phyloP scores from a whole-genome alignment of 2,113 vertebrate species.

The Charina bottae region DNA sequence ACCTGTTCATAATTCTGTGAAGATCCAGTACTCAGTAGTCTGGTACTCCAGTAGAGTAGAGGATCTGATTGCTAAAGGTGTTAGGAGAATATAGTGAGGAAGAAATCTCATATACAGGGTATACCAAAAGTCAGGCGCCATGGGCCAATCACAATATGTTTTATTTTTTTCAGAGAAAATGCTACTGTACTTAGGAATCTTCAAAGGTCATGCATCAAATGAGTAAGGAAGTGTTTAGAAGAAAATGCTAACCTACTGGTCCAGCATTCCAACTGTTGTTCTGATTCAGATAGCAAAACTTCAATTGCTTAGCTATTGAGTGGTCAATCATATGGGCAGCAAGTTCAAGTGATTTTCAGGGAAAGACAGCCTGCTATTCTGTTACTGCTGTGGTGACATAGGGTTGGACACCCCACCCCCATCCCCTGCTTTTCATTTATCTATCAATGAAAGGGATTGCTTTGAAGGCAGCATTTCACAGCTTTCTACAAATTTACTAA shows the following conservation, averaged over 20 bases:
- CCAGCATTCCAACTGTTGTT: not conserved
- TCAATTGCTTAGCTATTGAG: not conserved
- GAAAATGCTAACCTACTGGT: not conserved
- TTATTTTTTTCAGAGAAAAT: too few relatives aligned
- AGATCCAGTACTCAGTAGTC: not conserved
- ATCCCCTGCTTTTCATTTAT: not conserved
- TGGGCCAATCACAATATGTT: too few relatives aligned
- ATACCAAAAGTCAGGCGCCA: too few relatives aligned
- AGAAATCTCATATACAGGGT: not conserved
- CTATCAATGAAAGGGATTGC: not conserved
- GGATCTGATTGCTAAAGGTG: not conserved
- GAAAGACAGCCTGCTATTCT: not conserved
- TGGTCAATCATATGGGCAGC: not conserved
- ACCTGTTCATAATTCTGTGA: not conserved
- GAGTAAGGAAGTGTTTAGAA: too few relatives aligned
- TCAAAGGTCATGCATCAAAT: too few relatives aligned
- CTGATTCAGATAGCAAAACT: slow-evolving; percentile 7
- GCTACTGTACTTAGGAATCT: too few relatives aligned
- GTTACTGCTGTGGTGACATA: not conserved
- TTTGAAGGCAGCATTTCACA: slow-evolving; percentile 29
- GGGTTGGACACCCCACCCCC: not conserved
- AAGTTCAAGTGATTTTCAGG: not conserved
- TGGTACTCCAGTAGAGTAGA: not conserved
- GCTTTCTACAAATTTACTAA: not conserved
- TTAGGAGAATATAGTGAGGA: not conserved